Evolutionary conservation across 1,140 invertebrate genomes (phyloP), one percentile per base, ranked within the genome.

Genomic region (Diachasmimorpha longicaudata): DNA sequence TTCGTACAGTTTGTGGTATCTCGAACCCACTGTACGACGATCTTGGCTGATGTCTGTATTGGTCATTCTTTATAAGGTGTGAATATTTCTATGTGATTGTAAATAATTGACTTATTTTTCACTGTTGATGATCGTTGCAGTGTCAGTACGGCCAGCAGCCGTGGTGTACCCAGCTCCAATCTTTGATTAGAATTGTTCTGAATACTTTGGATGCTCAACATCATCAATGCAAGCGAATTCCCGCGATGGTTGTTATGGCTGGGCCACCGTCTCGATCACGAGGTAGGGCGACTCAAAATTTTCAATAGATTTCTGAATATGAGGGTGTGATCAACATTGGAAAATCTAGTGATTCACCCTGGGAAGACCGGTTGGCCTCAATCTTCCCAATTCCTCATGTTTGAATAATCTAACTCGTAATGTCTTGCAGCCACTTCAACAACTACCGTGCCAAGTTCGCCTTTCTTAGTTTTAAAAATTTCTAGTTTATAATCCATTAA

Each of bases 21-120:
- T 99, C 70, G 95, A 97, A 82, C 92, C 94, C 6, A 93, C 96
- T 84, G 92, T 94, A 2, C 91, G 98, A 19, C 91, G 96, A 71
- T 95, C 95, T 75, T 99, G 98, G 98, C 91, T 99, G 16, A 95
- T 96, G 90, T 92, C 97, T 21, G 84, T 99, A 16, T 92, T 99
- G n/a, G 96, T 99, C 11, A 93, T 99, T 77, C 90, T 99, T 0
- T 99, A 99, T 84, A 99, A 99, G 92, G 97, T 97, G 88, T 25
- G 1, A 21, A 74, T 10, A 75, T 72, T 46, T 66, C 13, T 68
- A 70, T 55, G 69, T 58, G 63, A 80, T 66, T 31, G 31, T 31
- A 31, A 6, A 31, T 6, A 6, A 31, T 31, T 31, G 31, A 31
- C 2, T 6, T 31, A 6, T 2, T 31, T 31, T 31, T 31, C 31